Evolutionary conservation across 2,113 vertebrate genomes (phyloP).

Genomic region (Mixornis gularis): DNA sequence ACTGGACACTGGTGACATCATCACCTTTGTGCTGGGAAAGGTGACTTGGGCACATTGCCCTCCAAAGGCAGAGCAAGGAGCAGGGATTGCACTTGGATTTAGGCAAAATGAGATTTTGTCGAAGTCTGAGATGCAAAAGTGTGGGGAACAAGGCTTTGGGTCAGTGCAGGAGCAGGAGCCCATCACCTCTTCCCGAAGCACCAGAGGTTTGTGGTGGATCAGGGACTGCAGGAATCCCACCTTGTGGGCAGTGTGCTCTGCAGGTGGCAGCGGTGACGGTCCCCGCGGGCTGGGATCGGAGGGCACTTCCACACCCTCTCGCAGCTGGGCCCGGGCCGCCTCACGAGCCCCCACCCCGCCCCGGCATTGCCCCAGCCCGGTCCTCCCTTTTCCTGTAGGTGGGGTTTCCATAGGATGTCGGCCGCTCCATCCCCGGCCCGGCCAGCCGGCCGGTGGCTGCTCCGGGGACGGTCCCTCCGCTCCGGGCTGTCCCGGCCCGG

Average conservation of each 20-base stretch:
- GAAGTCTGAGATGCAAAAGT: rapidly evolving
- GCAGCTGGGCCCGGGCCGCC: neutral
- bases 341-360: neutral
- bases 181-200: neutral
- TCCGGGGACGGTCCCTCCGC: neutral
- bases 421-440: constrained; percentile 54
- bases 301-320: neutral
- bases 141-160: neutral
- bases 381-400: constrained; percentile 83
- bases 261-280: neutral
- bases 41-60: rapidly evolving
- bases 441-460: constrained; percentile 41
- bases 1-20: neutral
- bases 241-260: rapidly evolving
- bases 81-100: neutral
- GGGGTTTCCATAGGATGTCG: constrained; percentile 78
- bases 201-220: rapidly evolving
- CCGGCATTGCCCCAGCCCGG: constrained; percentile 41
- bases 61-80: neutral
- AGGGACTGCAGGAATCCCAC: neutral
- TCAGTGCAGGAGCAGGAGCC: neutral
- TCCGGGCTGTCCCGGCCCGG: neutral
- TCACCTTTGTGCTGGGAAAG: neutral
- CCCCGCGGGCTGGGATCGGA: neutral
- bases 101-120: neutral